Conservation (phyloP, 2,888 invertebrate species). For the Isoperla grammatica region DNA sequence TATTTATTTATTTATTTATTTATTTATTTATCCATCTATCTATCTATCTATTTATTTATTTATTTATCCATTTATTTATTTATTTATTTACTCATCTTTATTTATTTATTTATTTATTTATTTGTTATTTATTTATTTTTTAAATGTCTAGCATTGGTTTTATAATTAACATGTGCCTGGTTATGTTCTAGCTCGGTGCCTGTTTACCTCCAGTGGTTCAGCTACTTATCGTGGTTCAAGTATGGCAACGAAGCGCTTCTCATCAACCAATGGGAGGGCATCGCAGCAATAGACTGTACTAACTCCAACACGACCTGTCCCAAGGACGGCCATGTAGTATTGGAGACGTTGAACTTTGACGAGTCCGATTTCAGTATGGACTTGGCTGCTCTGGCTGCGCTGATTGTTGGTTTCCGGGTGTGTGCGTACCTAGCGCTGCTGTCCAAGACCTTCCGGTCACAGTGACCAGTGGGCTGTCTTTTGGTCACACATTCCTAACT, state of each 20-base stretch:
- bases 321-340: slow-evolving; percentile 67
- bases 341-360: slow-evolving; percentile 72
- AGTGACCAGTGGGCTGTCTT: too few relatives aligned
- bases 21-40: too few relatives aligned
- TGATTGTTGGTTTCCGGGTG: slow-evolving; percentile 69
- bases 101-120: too few relatives aligned
- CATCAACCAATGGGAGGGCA: slow-evolving; percentile 82
- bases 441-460: slow-evolving; percentile 50
- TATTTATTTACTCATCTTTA: too few relatives aligned
- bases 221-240: slow-evolving; percentile 86
- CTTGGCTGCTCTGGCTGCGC: slow-evolving; percentile 59
- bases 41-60: too few relatives aligned
- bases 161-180: too few relatives aligned
- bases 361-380: slow-evolving; percentile 66
- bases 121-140: too few relatives aligned
- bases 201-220: slow-evolving; percentile 76
- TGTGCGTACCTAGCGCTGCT: slow-evolving; percentile 72
- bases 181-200: slow-evolving; percentile 85
- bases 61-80: too few relatives aligned
- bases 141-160: too few relatives aligned
- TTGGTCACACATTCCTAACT: background rate
- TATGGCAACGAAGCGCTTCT: slow-evolving; percentile 86
- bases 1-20: too few relatives aligned
- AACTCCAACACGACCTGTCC: slow-evolving; percentile 71
- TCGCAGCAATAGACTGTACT: slow-evolving; percentile 70